Evolutionary conservation across 2,797 vertebrate species (phyloP).

Genomic region (Myotis findleyi): DNA sequence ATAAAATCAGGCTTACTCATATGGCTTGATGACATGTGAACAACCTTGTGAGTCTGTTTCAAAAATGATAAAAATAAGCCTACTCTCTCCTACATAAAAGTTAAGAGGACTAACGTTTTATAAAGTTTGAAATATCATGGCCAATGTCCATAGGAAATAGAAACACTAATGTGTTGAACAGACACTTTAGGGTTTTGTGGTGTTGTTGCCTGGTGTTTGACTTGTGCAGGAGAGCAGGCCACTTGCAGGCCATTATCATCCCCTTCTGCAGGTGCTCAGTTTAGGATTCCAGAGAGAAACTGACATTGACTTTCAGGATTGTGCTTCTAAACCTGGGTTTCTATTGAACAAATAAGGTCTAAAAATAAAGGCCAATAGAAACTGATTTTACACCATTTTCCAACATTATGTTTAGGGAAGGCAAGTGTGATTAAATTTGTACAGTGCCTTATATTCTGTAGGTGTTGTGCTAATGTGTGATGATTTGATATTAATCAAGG

Average conservation of each 20-base stretch:
- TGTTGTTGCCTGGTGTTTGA: background rate
- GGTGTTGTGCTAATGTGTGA: background rate
- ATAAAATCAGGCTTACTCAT: background rate
- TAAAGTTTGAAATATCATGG: background rate
- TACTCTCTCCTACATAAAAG: background rate
- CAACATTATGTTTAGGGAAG: background rate
- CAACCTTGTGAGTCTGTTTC: background rate
- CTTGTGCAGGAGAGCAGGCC: background rate
- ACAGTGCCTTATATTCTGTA: background rate
- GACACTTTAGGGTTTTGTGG: background rate
- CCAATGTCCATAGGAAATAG: background rate
- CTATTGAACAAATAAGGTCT: background rate
- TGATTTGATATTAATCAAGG: constrained; percentile 25
- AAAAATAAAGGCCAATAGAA: background rate
- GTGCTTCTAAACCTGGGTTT: background rate
- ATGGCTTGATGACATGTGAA: background rate
- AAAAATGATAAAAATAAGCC: background rate
- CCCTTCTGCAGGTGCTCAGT: background rate
- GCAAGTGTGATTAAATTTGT: constrained; percentile 21
- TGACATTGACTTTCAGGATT: background rate
- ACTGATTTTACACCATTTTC: background rate
- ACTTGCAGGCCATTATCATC: background rate
- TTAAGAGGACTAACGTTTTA: background rate
- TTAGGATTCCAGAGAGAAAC: background rate
- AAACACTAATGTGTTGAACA: background rate